Base-by-base conservation (phyloP, 1,140 invertebrate species). In the Wasmannia auropunctata region DNA sequence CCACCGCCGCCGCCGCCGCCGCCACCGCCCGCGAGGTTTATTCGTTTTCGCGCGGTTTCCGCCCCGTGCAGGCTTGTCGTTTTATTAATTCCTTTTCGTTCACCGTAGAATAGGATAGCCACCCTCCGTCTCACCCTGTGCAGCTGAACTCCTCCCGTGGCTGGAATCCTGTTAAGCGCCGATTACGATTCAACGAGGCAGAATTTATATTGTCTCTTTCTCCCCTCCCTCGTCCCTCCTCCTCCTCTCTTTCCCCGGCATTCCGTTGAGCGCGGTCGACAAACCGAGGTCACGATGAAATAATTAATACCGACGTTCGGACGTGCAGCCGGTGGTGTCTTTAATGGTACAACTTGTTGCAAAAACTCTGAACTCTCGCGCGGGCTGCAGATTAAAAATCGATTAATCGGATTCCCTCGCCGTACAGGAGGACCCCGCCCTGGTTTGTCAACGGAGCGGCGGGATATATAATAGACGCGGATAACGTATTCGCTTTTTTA, bases 31-130 rank as follows among this genome's bases (percentile, higher is more conserved):
- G n/a, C n/a, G n/a, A n/a, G 28, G 28, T 46, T 80, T 69, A 80
- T 80, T 69, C 77, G 62, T 80, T 80, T 80, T 69, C 22, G 46
- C 63, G 63, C 25, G 34, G 49, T 65, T 80, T 80, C 77, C 43
- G 62, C 43, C 22, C 19, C n/a, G n/a, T n/a, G 5, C 5, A n/a
- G 37, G 11, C 40, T 37, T 63, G 46, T 43, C 56, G 62, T 80
- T 79, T 88, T n/a, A 77, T 88, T 86, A 80, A 86, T 88, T 67
- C 74, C 22, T 63, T 80, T 69, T 69, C 25, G n/a, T n/a, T n/a
- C n/a, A 22, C 10, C 40, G 10, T 40, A 54, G 37, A 77, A 49
- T 67, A 40, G 46, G 31, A 2, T 2, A 56, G 22, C 46, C 43
- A 56, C 34, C 46, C n/a, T 11, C 43, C 14, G 60, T 86, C 56